Conservation (phyloP, 2,797 vertebrate genomes). For the Erethizon dorsatum region DNA sequence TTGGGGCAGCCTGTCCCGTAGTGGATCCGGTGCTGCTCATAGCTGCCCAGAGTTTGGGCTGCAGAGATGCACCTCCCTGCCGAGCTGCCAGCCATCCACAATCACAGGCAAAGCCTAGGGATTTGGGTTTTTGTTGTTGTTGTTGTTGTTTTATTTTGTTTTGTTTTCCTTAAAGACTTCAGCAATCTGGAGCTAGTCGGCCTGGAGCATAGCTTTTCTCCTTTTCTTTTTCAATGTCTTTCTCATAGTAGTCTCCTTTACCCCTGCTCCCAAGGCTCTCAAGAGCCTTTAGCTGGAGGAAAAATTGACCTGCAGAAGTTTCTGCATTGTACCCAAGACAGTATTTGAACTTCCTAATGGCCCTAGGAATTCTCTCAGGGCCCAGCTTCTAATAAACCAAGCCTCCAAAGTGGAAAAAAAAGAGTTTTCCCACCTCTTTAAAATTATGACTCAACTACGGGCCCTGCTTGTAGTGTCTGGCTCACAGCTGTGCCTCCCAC, state of each 20-base stretch:
- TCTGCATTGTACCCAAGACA: not conserved
- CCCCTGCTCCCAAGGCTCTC: constrained; percentile 57
- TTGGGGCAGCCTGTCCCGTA: fast-evolving
- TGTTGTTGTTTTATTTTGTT: not conserved
- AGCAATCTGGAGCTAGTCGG: not conserved
- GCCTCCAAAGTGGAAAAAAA: constrained; percentile 64
- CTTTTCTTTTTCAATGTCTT: constrained; percentile 72
- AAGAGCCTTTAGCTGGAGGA: constrained; percentile 67
- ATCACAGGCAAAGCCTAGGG: constrained; percentile 80
- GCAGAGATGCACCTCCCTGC: constrained; percentile 84
- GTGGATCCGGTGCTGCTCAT: not conserved
- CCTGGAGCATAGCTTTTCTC: constrained; percentile 72
- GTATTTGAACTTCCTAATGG: constrained; percentile 73
- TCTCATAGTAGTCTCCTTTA: constrained; percentile 59
- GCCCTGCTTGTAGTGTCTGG: not conserved
- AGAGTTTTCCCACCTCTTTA: constrained; percentile 31
- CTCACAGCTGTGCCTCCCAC: not conserved
- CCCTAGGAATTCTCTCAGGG: constrained; percentile 32
- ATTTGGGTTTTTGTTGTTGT: not conserved
- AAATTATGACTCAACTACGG: not conserved
- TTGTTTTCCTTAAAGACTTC: not conserved
- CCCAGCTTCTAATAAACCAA: constrained; percentile 75
- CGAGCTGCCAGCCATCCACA: constrained; percentile 81
- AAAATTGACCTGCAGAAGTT: constrained; percentile 66
- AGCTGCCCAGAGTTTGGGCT: constrained; percentile 78